Percentiles rank a stretch among this genome's conserved stretches.
phyloP scores from a whole-genome alignment of 2,888 invertebrate genomes.

The Drosophila austrosaltans region DNA sequence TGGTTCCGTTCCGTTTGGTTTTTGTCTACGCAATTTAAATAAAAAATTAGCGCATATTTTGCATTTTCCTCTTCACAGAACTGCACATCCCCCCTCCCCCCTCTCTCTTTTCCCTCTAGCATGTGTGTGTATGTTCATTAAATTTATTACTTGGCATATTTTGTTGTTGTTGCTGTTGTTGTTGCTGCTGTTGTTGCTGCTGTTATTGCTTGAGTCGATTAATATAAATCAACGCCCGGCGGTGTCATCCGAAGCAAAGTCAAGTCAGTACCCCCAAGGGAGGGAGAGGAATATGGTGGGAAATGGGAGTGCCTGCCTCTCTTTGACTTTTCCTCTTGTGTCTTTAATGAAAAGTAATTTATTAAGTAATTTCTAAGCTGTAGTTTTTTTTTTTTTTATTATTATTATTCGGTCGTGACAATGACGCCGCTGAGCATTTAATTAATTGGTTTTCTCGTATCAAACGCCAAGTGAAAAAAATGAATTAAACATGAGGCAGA shows the following conservation, averaged over 20 bases:
- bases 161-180: slow-evolving; percentile 50
- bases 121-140: slow-evolving; percentile 42
- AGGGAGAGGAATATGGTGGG: neutral
- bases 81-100: slow-evolving; percentile 9
- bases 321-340: slow-evolving; percentile 66
- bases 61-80: slow-evolving; percentile 23
- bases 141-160: slow-evolving; percentile 67
- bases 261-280: slow-evolving; percentile 8
- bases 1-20: slow-evolving; percentile 50
- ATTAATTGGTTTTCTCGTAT: slow-evolving; percentile 71
- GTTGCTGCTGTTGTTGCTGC: slow-evolving; percentile 39
- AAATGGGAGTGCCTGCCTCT: slow-evolving; percentile 22
- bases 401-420: slow-evolving; percentile 59
- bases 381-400: slow-evolving; percentile 39
- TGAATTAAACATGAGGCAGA: slow-evolving; percentile 62
- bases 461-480: slow-evolving; percentile 56
- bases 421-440: slow-evolving; percentile 64
- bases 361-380: slow-evolving; percentile 76
- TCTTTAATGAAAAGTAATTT: slow-evolving; percentile 75
- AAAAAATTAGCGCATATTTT: slow-evolving; percentile 48
- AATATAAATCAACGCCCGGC: slow-evolving; percentile 72
- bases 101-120: slow-evolving; percentile 9
- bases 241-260: slow-evolving; percentile 57
- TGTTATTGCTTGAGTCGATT: slow-evolving; percentile 49
- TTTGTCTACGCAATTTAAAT: slow-evolving; percentile 61